Base-by-base conservation (phyloP, 1,140 invertebrate genomes). In the Zelostemma sp. region DNA sequence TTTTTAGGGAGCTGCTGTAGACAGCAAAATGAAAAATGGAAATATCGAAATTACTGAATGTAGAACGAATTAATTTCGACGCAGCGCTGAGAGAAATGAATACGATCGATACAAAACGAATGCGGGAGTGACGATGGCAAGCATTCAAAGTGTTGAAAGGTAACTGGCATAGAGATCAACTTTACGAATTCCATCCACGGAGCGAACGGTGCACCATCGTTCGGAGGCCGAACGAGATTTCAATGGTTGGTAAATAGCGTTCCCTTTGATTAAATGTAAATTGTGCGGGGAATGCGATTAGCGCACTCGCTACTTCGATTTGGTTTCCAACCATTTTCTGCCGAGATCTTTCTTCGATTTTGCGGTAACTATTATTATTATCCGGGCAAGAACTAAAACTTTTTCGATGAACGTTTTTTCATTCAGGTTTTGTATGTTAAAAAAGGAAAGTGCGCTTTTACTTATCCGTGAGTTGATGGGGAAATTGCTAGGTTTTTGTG, bases 261-360 rank as follows among this genome's bases (percentile, higher is more conserved):
- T 83, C 77, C 80, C 78, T 83, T 84, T 84, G 81, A 84, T 84
- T 82, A 83, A 84, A 84, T 82, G 82, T 79, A 84, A 83, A 84
- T 84, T 79, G 80, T 80, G 80, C 74, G 80, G 80, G 71, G 69
- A 83, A 83, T 77, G 79, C 76, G 81, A 83, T 83, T 83, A 83
- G 80, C 77, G 78, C 77, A 76, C 74, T 55, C 68, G 58, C 56
- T 72, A 73, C 77, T 80, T 75, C 59, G 65, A 64, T 57, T 53
- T 56, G 61, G 57, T 72, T 70, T 79, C 79, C 76, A 77, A 76
- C 77, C 78, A 72, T 73, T 76, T 72, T 60, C 68, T 50, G 64
- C 68, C 54, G 46, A 60, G 16, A 16, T 61, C 59, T 49, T 47
- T 68, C 47, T 68, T 38, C 43, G 51, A 54, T 55, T 55, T 50